These are phyloP conservation scores for Ceryle rudis DNA, from an alignment of 2,797 vertebrate genomes.

Conservation along the genomic window DNA sequence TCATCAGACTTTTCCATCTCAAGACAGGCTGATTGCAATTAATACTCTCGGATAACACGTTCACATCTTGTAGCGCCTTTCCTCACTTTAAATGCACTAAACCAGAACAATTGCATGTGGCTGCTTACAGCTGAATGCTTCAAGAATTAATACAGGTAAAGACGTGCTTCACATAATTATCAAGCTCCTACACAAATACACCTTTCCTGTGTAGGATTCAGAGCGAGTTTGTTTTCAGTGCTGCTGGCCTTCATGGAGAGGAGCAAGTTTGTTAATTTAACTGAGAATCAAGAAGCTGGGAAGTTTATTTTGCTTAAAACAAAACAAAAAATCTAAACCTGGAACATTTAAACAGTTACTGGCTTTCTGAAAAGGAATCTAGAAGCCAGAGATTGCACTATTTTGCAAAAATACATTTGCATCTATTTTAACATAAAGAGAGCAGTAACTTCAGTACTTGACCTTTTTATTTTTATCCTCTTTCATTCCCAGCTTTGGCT, in stretches of 20 bases:
- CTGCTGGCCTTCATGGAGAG: not conserved
- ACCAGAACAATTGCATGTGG: not conserved
- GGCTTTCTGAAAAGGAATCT: not conserved
- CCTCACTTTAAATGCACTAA: not conserved
- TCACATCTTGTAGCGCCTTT: not conserved
- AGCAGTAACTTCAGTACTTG: not conserved
- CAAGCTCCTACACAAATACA: not conserved
- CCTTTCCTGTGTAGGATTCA: not conserved
- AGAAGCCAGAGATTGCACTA: not conserved
- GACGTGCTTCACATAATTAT: not conserved
- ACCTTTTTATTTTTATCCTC: not conserved
- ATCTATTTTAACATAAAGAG: not conserved
- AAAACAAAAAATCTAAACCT: no score
- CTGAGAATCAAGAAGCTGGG: not conserved
- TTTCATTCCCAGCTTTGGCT: not conserved
- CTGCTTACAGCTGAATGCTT: not conserved
- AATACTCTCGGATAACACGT: not conserved
- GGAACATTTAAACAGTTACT: rapidly evolving
- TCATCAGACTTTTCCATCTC: not conserved
- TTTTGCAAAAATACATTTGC: not conserved
- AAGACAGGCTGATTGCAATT: not conserved
- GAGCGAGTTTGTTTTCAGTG: not conserved
- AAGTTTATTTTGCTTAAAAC: not conserved
- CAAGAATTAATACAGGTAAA: not conserved
- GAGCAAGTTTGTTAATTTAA: not conserved